A percentile compares a stretch with the other conserved stretches of the same genome.
These are phyloP conservation scores for Rhinoptilus africanus DNA, from an alignment of 2,113 vertebrate genomes.

Conservation along the genomic window DNA sequence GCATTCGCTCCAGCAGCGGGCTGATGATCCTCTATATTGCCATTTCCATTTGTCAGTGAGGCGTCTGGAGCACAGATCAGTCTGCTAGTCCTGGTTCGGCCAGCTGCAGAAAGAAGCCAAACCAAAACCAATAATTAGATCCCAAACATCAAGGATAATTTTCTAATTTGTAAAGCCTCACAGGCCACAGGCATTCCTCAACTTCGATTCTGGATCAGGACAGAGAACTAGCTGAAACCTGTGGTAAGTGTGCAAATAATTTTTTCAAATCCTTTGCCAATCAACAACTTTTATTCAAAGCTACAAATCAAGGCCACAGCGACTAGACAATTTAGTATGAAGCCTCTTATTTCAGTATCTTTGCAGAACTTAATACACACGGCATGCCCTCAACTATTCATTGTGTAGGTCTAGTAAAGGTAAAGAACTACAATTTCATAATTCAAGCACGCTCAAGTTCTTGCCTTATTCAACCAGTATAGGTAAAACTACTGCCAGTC, in stretches of 20 bases:
- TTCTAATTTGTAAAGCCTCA: neutral
- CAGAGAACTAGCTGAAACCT: neutral
- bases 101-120: conserved; percentile 54
- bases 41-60: conserved; percentile 46
- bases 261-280: neutral
- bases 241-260: neutral
- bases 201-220: neutral
- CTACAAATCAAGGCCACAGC: neutral
- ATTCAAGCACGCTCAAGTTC: neutral
- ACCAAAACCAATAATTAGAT: neutral
- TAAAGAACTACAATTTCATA: neutral
- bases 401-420: neutral
- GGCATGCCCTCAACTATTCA: neutral
- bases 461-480: neutral
- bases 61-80: conserved; percentile 37
- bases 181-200: neutral
- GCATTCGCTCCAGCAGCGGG: conserved; percentile 39
- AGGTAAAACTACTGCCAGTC: neutral
- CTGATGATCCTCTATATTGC: conserved; percentile 55
- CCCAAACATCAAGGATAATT: neutral
- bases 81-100: conserved; percentile 45
- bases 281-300: neutral
- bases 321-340: neutral
- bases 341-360: neutral
- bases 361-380: neutral